Conservation (phyloP, 1,140 invertebrate genomes). For the Tetramorium alpestre region DNA sequence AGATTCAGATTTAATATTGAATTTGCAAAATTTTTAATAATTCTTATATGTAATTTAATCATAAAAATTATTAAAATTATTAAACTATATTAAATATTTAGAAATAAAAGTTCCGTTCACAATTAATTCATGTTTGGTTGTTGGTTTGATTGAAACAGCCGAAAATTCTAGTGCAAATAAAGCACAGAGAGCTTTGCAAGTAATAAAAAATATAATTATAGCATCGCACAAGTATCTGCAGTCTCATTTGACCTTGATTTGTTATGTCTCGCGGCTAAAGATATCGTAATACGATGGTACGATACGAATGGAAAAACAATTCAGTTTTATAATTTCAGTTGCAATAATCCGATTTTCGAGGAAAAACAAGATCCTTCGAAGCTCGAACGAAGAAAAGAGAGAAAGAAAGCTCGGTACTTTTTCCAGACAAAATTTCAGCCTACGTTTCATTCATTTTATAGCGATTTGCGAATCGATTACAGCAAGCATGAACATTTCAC, state of each 20-base stretch:
- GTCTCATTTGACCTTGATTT: neutral
- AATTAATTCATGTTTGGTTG: neutral
- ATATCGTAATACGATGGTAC: neutral
- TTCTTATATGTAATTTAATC: neutral
- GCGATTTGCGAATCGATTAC: neutral
- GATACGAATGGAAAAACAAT: neutral
- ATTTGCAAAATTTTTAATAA: neutral
- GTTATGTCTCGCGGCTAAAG: neutral
- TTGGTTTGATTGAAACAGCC: neutral
- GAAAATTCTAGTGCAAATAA: neutral
- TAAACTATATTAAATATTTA: neutral
- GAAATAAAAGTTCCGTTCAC: neutral
- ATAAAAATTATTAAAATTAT: neutral
- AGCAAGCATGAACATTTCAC: neutral
- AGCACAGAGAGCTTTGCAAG: neutral
- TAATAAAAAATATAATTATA: slow-evolving; percentile 7
- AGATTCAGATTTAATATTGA: neutral
- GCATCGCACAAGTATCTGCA: neutral
- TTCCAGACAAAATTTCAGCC: neutral
- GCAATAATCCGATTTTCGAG: neutral
- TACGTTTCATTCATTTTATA: slow-evolving; percentile 30
- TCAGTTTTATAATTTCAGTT: neutral
- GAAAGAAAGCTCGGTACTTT: neutral
- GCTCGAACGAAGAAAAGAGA: neutral
- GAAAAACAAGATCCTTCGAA: neutral